Base-by-base conservation (phyloP, 2,888 invertebrate genomes). In the Athalia rosae region DNA sequence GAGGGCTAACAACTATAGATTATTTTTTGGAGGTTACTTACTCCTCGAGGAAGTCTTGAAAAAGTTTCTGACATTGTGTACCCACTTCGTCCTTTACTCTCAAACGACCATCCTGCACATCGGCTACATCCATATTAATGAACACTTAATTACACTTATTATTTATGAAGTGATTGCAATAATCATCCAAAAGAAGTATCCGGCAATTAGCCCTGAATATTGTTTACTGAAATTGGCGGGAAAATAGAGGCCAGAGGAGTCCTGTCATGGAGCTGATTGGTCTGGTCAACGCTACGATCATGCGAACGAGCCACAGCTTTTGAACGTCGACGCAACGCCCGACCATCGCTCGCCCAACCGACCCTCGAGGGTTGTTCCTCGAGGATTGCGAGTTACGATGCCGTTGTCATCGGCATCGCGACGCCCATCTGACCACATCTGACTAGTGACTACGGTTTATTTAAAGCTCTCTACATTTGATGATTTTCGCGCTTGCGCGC, bases 11-110 rank as follows among this genome's bases (percentile, higher is more conserved):
- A 28, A 13, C n/a, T n/a, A n/a, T n/a, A 74, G 28, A 6, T 74
- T 62, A 28, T 3, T 47, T 53, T 28, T 74, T n/a, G 59, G 76
- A 73, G 78, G 77, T 66, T 4, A 92, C 94, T 93, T 90, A 98
- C 97, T 97, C 98, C 90, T 98, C 97, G 45, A 99, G 92, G 87
- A 99, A 99, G 90, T 97, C 98, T 88, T 98, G 97, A 90, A 99
- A 99, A 61, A 98, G 91, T 90, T 98, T 98, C 90, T 99, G 99
- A 88, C 97, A 97, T 78, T 98, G 93, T 58, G 96, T 93, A 82
- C 98, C 98, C 83, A 99, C 95, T 87, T 97, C 97, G 90, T 99
- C 99, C 87, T 95, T 95, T 0, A 97, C 95, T 85, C 94, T 94
- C 80, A 92, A 91, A 88, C 95, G 95, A 48, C 94, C 95, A 79